Evolutionary conservation across 2,888 invertebrate species (phyloP), one percentile per base, ranked within the genome.

Genomic region (Lucinisca nassula): DNA sequence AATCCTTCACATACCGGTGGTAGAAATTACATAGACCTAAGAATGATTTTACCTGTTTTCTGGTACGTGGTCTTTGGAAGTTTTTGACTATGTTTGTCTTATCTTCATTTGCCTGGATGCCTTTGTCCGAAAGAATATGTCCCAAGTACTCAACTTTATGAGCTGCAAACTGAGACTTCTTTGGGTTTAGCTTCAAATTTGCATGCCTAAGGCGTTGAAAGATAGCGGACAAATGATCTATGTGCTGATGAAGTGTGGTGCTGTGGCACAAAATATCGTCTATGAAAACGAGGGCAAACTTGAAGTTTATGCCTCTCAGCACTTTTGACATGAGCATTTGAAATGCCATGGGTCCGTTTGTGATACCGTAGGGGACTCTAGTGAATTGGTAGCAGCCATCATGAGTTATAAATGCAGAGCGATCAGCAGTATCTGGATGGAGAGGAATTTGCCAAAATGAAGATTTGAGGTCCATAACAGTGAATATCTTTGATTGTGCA

Each of bases 191-290:
- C 30, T 70, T 85, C 8, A 91, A 51, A 27, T 85, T 85, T 35
- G 85, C 86, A 1, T 90, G 61, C 24, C 76, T 61, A 1, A 91
- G 74, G 51, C 84, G 70, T 32, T 80, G 30, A 37, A 92, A 90
- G 17, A 92, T 85, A 32, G 77, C 72, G 8, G 51, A 21, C 0
- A 90, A 35, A 45, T 89, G 89, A 30, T 81, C 17, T n/a, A 88
- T 67, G 58, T 91, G 92, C 30, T 82, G 79, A 2, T 89, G 82
- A 55, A 91, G 79, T 21, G 78, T 58, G n/a, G 82, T 49, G 35
- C 77, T 81, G 67, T 86, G 88, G 17, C 85, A 74, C 17, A 89
- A 58, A 3, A 91, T 85, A 73, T 91, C 92, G 75, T 92, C 92
- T 24, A 91, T 72, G 70, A 91, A 92, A 10, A 83, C 79, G 12